A percentile compares a stretch with the other conserved stretches of the same genome.
Conservation (phyloP, 2,797 vertebrate genomes). For the Ciconia nigra region DNA sequence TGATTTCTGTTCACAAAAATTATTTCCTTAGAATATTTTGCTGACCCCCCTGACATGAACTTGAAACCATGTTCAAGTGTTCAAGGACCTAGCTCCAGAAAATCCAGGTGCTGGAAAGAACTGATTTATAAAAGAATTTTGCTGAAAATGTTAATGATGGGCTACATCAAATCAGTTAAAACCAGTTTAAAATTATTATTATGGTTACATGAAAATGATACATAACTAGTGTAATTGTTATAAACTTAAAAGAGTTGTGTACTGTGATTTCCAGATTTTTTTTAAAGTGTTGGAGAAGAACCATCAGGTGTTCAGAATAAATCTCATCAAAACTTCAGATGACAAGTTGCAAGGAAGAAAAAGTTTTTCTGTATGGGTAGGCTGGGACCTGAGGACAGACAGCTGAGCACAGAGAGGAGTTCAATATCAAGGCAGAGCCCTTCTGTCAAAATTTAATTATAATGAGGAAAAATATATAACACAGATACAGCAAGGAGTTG, state of each 20-base stretch:
- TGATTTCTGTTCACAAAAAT: background rate
- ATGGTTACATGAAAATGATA: background rate
- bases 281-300: background rate
- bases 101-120: background rate
- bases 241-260: background rate
- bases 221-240: background rate
- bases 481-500: background rate
- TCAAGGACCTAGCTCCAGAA: background rate
- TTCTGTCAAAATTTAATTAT: background rate
- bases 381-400: background rate
- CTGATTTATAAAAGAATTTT: background rate
- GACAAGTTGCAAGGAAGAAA: background rate
- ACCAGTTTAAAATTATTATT: background rate
- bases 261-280: background rate
- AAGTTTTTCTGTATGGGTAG: background rate
- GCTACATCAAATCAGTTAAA: background rate
- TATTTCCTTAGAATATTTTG: background rate
- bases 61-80: background rate
- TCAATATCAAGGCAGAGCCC: background rate
- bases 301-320: background rate
- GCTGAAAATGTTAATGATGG: background rate
- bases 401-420: background rate
- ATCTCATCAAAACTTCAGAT: background rate
- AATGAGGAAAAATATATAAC: background rate
- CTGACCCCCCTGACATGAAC: background rate